These are phyloP conservation scores for Austrolebias charrua DNA, from an alignment of 2,797 vertebrate genomes.

Conservation along the genomic window DNA sequence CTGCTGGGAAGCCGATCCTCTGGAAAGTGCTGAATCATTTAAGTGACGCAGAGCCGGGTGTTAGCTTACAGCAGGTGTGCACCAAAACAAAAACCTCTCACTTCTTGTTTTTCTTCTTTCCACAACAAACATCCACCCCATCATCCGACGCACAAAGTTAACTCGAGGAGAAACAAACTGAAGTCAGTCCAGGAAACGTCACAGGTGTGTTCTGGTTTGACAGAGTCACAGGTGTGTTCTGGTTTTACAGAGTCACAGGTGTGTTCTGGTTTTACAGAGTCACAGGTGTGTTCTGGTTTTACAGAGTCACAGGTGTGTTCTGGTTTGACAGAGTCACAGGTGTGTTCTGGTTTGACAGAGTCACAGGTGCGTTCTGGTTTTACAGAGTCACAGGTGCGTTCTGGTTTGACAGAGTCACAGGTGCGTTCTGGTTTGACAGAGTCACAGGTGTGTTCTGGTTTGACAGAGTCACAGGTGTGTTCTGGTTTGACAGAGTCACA, in stretches of 20 bases:
- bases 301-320: slow-evolving; percentile 26
- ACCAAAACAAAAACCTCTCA: slow-evolving; percentile 10
- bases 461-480: slow-evolving; percentile 22
- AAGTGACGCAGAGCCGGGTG: slow-evolving; percentile 35
- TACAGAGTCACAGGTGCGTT: slow-evolving; percentile 27
- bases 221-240: slow-evolving; percentile 31
- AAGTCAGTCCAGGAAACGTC: slow-evolving; percentile 16
- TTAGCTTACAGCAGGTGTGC: slow-evolving; percentile 16
- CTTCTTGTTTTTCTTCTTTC: slow-evolving; percentile 5
- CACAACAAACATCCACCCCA: slow-evolving; percentile 5
- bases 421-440: slow-evolving; percentile 28
- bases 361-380: too few species aligned
- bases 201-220: slow-evolving; percentile 30
- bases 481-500: slow-evolving; percentile 29
- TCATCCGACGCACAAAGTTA: neutral
- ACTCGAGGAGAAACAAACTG: slow-evolving; percentile 16
- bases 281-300: slow-evolving; percentile 31
- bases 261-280: slow-evolving; percentile 28
- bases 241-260: slow-evolving; percentile 25
- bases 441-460: slow-evolving; percentile 32
- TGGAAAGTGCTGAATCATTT: slow-evolving; percentile 31
- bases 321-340: slow-evolving; percentile 29
- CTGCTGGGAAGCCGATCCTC: slow-evolving; percentile 10
- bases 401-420: slow-evolving; percentile 30
- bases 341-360: slow-evolving; percentile 27